Percentiles rank a stretch among this genome's conserved stretches.
Conservation (phyloP, 2,888 invertebrate genomes). For the Phengaris alcon region DNA sequence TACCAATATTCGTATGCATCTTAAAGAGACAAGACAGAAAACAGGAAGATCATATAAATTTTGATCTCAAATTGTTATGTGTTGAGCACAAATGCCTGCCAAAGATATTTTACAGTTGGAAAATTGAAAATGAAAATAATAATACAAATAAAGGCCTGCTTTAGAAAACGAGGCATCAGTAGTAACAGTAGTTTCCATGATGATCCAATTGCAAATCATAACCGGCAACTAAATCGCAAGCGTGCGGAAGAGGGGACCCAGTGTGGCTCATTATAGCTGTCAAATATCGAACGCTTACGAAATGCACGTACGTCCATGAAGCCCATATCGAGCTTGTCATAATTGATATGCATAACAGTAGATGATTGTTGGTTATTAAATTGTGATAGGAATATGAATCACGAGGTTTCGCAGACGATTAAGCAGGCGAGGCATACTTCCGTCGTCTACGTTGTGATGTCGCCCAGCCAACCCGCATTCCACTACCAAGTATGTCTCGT, state of each 20-base stretch:
- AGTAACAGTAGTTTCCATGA: background rate
- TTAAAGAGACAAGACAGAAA: too few relatives aligned
- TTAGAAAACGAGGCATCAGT: background rate
- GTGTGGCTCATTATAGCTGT: conserved; percentile 33
- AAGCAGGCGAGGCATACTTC: conserved; percentile 46
- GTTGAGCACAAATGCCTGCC: too few relatives aligned
- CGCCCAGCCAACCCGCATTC: conserved; percentile 58
- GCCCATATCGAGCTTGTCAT: conserved; percentile 48
- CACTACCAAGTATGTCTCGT: conserved; percentile 64
- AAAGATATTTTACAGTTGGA: too few relatives aligned
- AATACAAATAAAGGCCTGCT: too few relatives aligned
- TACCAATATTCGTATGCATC: too few relatives aligned
- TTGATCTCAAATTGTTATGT: too few relatives aligned
- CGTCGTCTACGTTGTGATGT: conserved; percentile 50
- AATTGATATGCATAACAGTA: conserved; percentile 54
- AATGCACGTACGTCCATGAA: background rate
- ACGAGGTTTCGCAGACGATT: conserved; percentile 44
- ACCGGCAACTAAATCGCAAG: background rate
- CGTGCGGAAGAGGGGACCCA: conserved; percentile 10
- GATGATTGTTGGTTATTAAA: conserved; percentile 45
- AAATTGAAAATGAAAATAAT: too few relatives aligned
- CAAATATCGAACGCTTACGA: conserved; percentile 38
- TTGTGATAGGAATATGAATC: conserved; percentile 58
- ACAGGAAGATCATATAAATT: too few relatives aligned
- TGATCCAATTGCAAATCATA: background rate